Percentiles rank a stretch among this genome's conserved stretches.
Conservation (phyloP, 1,140 invertebrate genomes). For the Hyles euphorbiae region DNA sequence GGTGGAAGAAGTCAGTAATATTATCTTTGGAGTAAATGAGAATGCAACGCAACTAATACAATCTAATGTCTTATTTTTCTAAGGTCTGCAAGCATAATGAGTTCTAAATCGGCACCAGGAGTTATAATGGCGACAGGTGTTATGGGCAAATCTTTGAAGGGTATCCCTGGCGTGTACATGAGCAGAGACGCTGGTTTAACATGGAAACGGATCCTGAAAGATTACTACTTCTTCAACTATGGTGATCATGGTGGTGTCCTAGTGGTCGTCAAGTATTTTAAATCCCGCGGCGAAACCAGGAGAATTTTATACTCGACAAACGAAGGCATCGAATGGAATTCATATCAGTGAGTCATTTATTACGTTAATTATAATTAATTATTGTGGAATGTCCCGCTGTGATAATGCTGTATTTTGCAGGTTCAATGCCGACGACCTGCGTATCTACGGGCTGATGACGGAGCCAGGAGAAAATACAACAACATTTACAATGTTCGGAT, state of each 20-base stretch:
- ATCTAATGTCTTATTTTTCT: background rate
- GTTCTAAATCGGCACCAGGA: slow-evolving; percentile 90
- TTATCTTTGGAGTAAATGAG: too few species aligned
- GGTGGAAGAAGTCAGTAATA: too few species aligned
- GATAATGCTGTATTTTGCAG: slow-evolving; percentile 34
- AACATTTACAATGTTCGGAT: slow-evolving; percentile 94
- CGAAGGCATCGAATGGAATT: slow-evolving; percentile 89
- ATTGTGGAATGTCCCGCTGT: background rate
- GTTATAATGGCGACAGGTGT: slow-evolving; percentile 91
- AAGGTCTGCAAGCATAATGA: slow-evolving; percentile 86
- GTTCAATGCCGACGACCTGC: slow-evolving; percentile 83
- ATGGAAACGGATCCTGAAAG: slow-evolving; percentile 89
- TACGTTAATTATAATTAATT: background rate
- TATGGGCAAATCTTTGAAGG: slow-evolving; percentile 86
- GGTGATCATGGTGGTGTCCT: slow-evolving; percentile 94
- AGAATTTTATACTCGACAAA: slow-evolving; percentile 90
- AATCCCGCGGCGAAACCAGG: slow-evolving; percentile 82
- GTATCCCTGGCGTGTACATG: slow-evolving; percentile 87
- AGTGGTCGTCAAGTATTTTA: slow-evolving; percentile 89
- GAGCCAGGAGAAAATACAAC: slow-evolving; percentile 95
- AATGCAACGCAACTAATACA: background rate
- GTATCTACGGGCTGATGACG: slow-evolving; percentile 91
- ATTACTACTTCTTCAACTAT: slow-evolving; percentile 91
- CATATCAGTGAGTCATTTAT: slow-evolving; percentile 69
- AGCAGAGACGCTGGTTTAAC: slow-evolving; percentile 90